A percentile compares a stretch with the other conserved stretches of the same genome.
Evolutionary conservation across 1,140 invertebrate genomes (phyloP).

Genomic region (Lepidurus packardi): DNA sequence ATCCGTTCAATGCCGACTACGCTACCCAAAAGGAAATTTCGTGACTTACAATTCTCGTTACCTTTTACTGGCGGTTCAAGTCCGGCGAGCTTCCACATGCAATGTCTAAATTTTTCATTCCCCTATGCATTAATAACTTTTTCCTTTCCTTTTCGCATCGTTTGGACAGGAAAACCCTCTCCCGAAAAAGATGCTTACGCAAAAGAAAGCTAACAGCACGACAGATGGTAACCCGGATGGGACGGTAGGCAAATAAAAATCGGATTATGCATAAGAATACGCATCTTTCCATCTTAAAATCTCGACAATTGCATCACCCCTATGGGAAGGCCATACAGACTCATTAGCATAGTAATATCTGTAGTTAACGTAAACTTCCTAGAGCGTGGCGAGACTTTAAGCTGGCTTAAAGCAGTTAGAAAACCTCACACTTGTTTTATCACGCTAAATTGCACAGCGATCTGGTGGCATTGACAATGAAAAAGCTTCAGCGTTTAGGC

Average conservation of each 20-base stretch:
- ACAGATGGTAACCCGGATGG: slow-evolving; percentile 12
- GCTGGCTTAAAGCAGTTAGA: background rate
- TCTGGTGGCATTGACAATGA: slow-evolving; percentile 3
- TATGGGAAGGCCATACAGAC: background rate
- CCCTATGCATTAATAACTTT: too few relatives aligned
- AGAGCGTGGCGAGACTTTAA: background rate
- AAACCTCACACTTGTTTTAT: background rate
- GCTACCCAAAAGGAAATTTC: too few relatives aligned
- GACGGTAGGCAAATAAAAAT: background rate
- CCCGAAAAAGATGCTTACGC: background rate
- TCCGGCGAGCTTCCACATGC: too few relatives aligned
- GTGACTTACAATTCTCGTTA: too few relatives aligned
- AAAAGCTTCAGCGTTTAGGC: background rate
- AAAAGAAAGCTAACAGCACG: background rate
- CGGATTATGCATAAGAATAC: background rate
- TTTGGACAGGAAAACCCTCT: background rate
- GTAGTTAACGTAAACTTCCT: background rate
- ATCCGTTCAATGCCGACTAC: too few relatives aligned
- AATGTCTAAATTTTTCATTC: too few relatives aligned
- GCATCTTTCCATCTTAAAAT: background rate
- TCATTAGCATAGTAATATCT: background rate
- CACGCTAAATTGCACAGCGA: slow-evolving; percentile 5
- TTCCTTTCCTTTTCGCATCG: too few relatives aligned
- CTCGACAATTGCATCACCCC: background rate
- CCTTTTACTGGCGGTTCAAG: too few relatives aligned